A percentile compares a stretch with the other conserved stretches of the same genome.
phyloP scores from a whole-genome alignment of 2,113 vertebrate genomes.

The Melospiza melodia region DNA sequence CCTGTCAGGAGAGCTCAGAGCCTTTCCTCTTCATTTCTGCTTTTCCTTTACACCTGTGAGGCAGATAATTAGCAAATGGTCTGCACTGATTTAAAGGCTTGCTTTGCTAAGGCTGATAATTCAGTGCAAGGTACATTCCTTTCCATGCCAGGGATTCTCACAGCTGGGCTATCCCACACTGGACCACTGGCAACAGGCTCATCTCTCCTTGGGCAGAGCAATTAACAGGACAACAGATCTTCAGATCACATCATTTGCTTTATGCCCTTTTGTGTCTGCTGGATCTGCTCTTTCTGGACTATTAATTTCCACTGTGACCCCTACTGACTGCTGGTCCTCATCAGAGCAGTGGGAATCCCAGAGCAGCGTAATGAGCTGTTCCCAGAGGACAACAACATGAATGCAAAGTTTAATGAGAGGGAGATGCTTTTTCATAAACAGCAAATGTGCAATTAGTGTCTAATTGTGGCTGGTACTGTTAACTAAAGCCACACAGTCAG shows the following conservation, averaged over 20 bases:
- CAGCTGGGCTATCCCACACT: background rate
- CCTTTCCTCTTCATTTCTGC: background rate
- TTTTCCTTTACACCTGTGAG: background rate
- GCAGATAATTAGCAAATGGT: background rate
- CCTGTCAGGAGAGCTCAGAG: background rate
- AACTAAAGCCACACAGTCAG: conserved; percentile 51
- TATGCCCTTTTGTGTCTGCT: background rate
- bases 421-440: conserved; percentile 42
- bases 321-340: conserved; percentile 16
- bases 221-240: background rate
- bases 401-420: conserved; percentile 62
- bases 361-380: background rate
- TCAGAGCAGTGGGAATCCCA: conserved; percentile 28
- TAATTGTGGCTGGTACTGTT: conserved; percentile 55
- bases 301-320: conserved; percentile 44
- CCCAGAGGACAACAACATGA: conserved; percentile 46
- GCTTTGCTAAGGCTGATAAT: background rate
- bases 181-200: background rate
- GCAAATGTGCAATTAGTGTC: conserved; percentile 20
- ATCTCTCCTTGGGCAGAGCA: background rate
- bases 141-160: background rate
- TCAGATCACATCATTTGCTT: conserved; percentile 44
- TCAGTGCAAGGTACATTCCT: background rate
- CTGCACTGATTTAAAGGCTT: background rate
- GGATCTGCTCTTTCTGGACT: conserved; percentile 19